Conservation (phyloP, 2,797 vertebrate species). For the Sebastolobus alascanus region DNA sequence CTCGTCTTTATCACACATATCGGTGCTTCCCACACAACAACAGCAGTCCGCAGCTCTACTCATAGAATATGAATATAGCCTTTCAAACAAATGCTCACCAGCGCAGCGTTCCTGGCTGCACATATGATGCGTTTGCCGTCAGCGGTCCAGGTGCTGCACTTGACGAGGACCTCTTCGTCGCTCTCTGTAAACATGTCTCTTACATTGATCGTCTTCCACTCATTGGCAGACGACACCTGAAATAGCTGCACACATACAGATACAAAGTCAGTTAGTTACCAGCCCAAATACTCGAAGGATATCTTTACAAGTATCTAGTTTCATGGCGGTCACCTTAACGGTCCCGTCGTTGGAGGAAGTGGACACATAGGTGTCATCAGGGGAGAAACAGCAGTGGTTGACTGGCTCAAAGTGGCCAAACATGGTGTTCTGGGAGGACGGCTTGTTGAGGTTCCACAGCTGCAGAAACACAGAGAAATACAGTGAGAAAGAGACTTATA, state of each 20-base stretch:
- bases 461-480: constrained; percentile 58
- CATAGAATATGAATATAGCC: not conserved
- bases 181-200: constrained; percentile 81
- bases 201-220: constrained; percentile 90
- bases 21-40: not conserved
- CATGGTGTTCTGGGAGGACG: constrained; percentile 93
- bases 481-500: not conserved
- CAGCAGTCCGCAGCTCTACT: not conserved
- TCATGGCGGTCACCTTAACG: constrained; percentile 87
- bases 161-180: constrained; percentile 89
- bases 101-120: constrained; percentile 89
- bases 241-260: constrained; percentile 87
- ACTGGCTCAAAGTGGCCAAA: constrained; percentile 91
- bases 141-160: constrained; percentile 94
- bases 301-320: not conserved
- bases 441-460: constrained; percentile 93
- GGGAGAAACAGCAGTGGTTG: constrained; percentile 96
- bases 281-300: not conserved
- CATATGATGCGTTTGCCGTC: constrained; percentile 88
- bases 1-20: not conserved
- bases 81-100: constrained; percentile 86
- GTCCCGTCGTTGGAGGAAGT: constrained; percentile 95
- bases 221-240: constrained; percentile 88
- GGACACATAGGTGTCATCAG: constrained; percentile 90
- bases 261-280: not conserved